Evolutionary conservation across 2,113 vertebrate genomes (phyloP), one percentile per base, ranked within the genome.

Genomic region (Grammomys surdaster): DNA sequence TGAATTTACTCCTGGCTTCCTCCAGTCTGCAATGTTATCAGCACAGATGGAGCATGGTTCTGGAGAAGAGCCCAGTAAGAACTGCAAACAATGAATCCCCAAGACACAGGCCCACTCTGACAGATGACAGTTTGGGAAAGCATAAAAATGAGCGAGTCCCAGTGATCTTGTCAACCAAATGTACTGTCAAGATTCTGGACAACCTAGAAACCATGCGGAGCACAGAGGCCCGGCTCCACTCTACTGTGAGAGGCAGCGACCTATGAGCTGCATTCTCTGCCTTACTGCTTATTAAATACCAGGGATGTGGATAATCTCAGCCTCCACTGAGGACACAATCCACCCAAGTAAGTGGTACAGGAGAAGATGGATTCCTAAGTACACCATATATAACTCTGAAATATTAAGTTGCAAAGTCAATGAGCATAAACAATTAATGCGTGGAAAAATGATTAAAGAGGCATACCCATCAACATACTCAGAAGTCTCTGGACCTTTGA

Each of bases 401-500:
- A 92, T 19, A 88, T 48, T 67, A 91, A 95, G 46, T 63, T 60
- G n/a, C 67, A 16, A 97, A 51, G 43, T 85, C 93, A 97, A 91
- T 56, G 43, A 43, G 89, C 72, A 97, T 48, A 94, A 95, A 97
- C 84, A 92, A 82, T 96, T 75, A 91, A 94, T 75, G 72, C 75
- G 98, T 96, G 86, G 88, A 97, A 98, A 98, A 97, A 95, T 98
- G 28, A 98, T 98, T 97, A 99, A 98, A 98, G 97, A 98, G 93
- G 98, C 99, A 99, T 99, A 99, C 99, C 99, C 98, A 99, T 99
- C 98, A 99, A 99, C 97, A 99, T 98, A 98, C 97, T 99, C 95
- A 99, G 99, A 95, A 99, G 99, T 98, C 99, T 99, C 99, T 99
- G 99, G 97, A 99, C 99, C 98, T 99, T 99, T 98, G 99, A 99